Percentiles rank a stretch among this genome's conserved stretches.
Conservation (phyloP, 2,888 invertebrate genomes). For the Chymomyza amoena region DNA sequence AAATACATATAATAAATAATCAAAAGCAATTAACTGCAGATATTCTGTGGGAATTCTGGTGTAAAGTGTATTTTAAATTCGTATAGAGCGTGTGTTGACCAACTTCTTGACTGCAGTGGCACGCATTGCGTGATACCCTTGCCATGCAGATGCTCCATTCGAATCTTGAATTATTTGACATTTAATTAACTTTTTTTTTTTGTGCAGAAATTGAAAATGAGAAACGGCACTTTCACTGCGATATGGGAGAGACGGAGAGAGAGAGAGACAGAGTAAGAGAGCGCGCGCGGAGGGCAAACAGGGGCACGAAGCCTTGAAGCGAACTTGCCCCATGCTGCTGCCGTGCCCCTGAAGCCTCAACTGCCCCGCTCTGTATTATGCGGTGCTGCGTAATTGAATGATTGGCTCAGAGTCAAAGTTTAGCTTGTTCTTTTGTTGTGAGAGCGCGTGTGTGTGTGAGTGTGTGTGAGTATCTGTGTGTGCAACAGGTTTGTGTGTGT, state of each 20-base stretch:
- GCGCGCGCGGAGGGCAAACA: no score
- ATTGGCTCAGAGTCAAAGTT: slow-evolving; percentile 4
- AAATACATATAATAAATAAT: no score
- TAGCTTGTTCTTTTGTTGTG: slow-evolving; percentile 55
- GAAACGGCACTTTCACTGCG: slow-evolving; percentile 68
- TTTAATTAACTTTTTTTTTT: slow-evolving; percentile 62
- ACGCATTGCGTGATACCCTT: slow-evolving; percentile 53
- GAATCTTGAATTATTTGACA: slow-evolving; percentile 67
- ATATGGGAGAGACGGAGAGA: background rate
- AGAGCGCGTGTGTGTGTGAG: slow-evolving; percentile 35
- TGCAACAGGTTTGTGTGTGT: slow-evolving; percentile 48
- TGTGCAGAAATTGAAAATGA: slow-evolving; percentile 39
- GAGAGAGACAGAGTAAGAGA: no score
- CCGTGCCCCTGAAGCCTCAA: background rate
- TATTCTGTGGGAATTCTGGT: no score
- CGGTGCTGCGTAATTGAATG: background rate
- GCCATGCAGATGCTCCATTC: slow-evolving; percentile 43
- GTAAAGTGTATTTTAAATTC: background rate
- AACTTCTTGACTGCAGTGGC: slow-evolving; percentile 3
- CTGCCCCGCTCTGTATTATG: background rate
- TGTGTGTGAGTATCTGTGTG: background rate
- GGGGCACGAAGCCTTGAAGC: background rate
- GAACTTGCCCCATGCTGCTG: background rate
- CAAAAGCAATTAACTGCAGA: no score
- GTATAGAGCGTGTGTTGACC: background rate